Percentiles rank a stretch among this genome's conserved stretches.
phyloP scores from a whole-genome alignment of 2,113 vertebrate species.

The Ardeotis arabs region DNA sequence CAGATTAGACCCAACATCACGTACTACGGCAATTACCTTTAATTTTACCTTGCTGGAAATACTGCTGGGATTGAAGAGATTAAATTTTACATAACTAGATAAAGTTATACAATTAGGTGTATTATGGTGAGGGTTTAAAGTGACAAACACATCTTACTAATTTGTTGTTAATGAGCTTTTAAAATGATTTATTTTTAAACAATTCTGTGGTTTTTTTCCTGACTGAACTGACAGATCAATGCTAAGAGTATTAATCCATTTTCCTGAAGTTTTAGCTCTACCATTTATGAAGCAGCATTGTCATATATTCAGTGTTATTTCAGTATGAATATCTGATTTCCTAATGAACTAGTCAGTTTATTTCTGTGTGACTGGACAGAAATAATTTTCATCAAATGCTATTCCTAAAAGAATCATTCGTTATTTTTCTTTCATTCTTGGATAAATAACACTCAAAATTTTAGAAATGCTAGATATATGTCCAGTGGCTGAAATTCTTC shows the following conservation, averaged over 20 bases:
- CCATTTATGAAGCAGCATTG: not conserved
- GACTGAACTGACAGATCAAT: not conserved
- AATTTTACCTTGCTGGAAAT: not conserved
- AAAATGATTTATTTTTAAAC: not conserved
- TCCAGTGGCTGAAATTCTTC: not conserved
- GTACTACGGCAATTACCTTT: not conserved
- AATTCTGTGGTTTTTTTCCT: not conserved
- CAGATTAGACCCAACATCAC: not conserved
- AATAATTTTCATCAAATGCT: not conserved
- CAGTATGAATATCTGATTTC: not conserved
- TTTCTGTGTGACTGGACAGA: not conserved
- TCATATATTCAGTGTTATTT: not conserved
- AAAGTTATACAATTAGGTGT: not conserved
- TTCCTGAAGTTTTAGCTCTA: not conserved
- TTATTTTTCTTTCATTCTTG: not conserved
- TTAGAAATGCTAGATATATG: not conserved
- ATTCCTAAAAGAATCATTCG: not conserved
- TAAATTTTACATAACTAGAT: not conserved
- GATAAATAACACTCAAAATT: not conserved
- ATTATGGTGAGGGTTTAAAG: not conserved
- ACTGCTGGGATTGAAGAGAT: not conserved
- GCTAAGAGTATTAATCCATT: not conserved
- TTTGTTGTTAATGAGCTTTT: not conserved
- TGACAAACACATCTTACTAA: not conserved
- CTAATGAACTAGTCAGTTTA: not conserved